Evolutionary conservation across 2,797 vertebrate genomes (phyloP).

Genomic region (Erpetoichthys calabaricus): DNA sequence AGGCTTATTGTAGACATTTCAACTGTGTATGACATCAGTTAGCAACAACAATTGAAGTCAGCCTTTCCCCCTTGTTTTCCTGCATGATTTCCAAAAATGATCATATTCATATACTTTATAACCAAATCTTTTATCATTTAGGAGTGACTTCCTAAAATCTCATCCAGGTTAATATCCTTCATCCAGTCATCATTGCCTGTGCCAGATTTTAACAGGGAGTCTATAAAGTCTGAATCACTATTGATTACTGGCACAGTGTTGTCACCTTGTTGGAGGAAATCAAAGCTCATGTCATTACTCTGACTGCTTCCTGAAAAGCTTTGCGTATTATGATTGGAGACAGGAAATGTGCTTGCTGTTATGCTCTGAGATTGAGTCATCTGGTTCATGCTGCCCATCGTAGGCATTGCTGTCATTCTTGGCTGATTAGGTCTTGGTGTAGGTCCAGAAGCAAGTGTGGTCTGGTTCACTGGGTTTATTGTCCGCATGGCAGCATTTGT

Average conservation of each 20-base stretch:
- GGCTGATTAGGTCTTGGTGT: slow-evolving; percentile 55
- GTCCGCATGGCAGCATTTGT: slow-evolving; percentile 62
- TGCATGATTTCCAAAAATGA: no score
- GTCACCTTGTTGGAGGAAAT: slow-evolving; percentile 83
- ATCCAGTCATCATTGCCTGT: slow-evolving; percentile 96
- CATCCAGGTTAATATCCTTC: slow-evolving; percentile 96
- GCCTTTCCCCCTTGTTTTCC: no score
- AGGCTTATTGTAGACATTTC: no score
- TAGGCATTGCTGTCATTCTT: slow-evolving; percentile 52
- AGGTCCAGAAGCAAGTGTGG: slow-evolving; percentile 36
- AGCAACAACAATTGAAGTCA: no score
- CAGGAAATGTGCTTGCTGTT: slow-evolving; percentile 52
- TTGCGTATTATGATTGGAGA: slow-evolving; percentile 44
- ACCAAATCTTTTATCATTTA: slow-evolving; percentile 34
- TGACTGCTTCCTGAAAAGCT: slow-evolving; percentile 63
- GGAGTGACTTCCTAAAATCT: slow-evolving; percentile 84
- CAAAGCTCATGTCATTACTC: slow-evolving; percentile 68
- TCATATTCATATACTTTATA: no score
- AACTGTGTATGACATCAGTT: no score
- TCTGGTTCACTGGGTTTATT: slow-evolving; percentile 49
- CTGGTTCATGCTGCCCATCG: slow-evolving; percentile 51
- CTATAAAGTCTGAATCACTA: slow-evolving; percentile 90
- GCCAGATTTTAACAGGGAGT: slow-evolving; percentile 89
- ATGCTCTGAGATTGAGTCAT: slow-evolving; percentile 57
- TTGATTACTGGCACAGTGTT: slow-evolving; percentile 79